These are phyloP conservation scores for Brachionus calyciflorus DNA, from an alignment of 1,140 invertebrate genomes.

Conservation along the genomic window DNA sequence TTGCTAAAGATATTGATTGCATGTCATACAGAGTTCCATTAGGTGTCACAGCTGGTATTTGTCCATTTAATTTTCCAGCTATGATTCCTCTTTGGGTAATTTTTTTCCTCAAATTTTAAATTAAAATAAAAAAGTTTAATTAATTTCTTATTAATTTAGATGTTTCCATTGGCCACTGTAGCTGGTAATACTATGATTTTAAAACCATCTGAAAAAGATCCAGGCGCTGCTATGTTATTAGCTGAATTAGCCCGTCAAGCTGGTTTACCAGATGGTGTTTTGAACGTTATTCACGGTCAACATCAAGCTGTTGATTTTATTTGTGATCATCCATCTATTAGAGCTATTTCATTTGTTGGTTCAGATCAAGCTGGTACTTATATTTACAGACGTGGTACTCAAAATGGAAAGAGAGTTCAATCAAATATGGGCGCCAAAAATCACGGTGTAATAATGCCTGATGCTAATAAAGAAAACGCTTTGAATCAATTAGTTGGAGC, in stretches of 20 bases:
- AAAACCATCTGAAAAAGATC: slow-evolving; percentile 92
- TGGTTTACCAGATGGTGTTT: slow-evolving; percentile 85
- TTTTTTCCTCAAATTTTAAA: slow-evolving; percentile 48
- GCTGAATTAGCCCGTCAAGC: slow-evolving; percentile 82
- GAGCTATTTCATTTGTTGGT: slow-evolving; percentile 96
- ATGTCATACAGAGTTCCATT: slow-evolving; percentile 77
- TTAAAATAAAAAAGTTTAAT: background rate
- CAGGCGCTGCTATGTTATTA: slow-evolving; percentile 89
- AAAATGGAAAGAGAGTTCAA: slow-evolving; percentile 90
- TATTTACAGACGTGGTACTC: slow-evolving; percentile 85
- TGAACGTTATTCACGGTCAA: slow-evolving; percentile 93
- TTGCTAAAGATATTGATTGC: slow-evolving; percentile 76
- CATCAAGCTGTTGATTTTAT: slow-evolving; percentile 89
- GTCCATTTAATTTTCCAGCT: slow-evolving; percentile 80
- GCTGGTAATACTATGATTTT: slow-evolving; percentile 76
- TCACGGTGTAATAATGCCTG: slow-evolving; percentile 91
- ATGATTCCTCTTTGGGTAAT: slow-evolving; percentile 93
- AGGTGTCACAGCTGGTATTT: slow-evolving; percentile 83
- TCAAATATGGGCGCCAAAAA: slow-evolving; percentile 99
- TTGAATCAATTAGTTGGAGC: slow-evolving; percentile 80
- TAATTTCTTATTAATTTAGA: slow-evolving; percentile 59
- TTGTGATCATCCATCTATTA: slow-evolving; percentile 90
- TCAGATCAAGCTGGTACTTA: slow-evolving; percentile 92
- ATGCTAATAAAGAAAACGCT: slow-evolving; percentile 95
- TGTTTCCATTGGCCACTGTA: slow-evolving; percentile 88